Conservation (phyloP, 2,797 vertebrate genomes). For the Trachops cirrhosus region DNA sequence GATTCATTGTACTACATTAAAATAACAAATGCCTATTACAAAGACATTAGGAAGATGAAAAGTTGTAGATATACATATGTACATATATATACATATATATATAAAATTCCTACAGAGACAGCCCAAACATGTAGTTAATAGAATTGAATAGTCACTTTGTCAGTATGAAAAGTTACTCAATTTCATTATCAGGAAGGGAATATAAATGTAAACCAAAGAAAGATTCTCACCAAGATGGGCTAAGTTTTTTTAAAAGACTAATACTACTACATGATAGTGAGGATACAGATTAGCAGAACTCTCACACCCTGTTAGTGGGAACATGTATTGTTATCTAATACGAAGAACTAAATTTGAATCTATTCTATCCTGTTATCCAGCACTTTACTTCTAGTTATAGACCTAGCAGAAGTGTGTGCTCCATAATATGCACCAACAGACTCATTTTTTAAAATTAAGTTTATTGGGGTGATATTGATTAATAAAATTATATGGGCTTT, state of each 20-base stretch:
- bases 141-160: not conserved
- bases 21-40: not conserved
- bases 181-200: not conserved
- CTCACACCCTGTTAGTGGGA: not conserved
- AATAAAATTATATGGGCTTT: not conserved
- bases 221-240: not conserved
- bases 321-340: not conserved
- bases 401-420: not conserved
- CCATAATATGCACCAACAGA: not conserved
- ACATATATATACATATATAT: not conserved
- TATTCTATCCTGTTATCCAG: not conserved
- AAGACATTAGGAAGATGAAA: not conserved
- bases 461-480: not conserved
- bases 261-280: not conserved
- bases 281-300: not conserved
- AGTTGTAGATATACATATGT: not conserved
- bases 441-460: not conserved
- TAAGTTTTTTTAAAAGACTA: not conserved
- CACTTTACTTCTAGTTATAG: not conserved
- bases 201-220: not conserved
- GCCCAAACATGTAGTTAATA: not conserved
- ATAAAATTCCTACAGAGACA: not conserved
- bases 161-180: not conserved
- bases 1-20: not conserved
- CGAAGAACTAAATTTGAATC: not conserved